phyloP scores from a whole-genome alignment of 2,888 invertebrate genomes.

The Pinctada fucata region DNA sequence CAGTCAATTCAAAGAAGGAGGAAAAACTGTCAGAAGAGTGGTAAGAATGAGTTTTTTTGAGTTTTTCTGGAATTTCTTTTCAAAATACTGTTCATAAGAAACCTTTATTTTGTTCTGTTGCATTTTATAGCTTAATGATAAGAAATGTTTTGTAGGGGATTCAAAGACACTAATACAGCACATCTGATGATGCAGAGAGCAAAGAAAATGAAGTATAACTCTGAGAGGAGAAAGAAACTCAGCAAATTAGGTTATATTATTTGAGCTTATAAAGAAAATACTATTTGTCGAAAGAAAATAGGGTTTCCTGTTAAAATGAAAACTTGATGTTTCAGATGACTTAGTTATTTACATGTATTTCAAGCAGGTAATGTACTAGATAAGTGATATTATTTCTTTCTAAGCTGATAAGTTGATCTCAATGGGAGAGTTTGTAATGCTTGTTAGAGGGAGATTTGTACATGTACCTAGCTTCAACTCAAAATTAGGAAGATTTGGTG shows the following conservation, averaged over 20 bases:
- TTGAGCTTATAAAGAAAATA: neutral
- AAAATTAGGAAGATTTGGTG: no score
- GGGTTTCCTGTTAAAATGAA: no score
- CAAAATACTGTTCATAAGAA: neutral
- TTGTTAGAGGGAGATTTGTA: no score
- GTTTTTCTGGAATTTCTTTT: neutral
- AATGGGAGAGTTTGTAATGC: no score
- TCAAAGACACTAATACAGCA: conserved; percentile 71
- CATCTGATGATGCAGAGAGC: conserved; percentile 74
- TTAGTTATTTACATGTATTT: neutral
- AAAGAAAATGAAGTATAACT: conserved; percentile 75
- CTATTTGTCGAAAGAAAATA: neutral
- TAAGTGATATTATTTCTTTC: no score
- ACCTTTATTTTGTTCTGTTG: neutral
- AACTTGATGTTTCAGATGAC: no score
- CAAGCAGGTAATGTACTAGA: neutral
- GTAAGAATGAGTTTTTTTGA: conserved; percentile 43
- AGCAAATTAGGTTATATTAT: conserved; percentile 68
- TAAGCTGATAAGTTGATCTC: no score
- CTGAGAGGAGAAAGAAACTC: conserved; percentile 69
- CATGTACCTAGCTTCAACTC: no score
- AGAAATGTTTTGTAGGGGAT: conserved; percentile 63
- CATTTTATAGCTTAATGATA: no score
- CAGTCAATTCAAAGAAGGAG: conserved; percentile 62
- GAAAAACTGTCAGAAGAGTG: conserved; percentile 70